phyloP scores from a whole-genome alignment of 1,140 invertebrate genomes.

The Schlechtendalia chinensis region DNA sequence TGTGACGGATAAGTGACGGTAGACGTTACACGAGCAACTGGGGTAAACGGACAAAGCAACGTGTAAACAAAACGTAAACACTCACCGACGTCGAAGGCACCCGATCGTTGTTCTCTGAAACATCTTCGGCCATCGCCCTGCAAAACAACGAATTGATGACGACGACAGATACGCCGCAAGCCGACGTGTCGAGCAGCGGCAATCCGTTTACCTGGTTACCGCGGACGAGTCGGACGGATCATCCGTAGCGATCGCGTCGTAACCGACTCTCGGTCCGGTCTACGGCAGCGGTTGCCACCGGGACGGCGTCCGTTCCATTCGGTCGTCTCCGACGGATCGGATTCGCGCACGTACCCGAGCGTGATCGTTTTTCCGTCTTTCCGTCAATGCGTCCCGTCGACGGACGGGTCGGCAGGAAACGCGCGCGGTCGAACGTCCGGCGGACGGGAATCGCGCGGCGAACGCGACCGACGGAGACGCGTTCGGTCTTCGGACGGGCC shows the following conservation, averaged over 20 bases:
- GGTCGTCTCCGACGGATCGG: neutral
- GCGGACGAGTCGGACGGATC: neutral
- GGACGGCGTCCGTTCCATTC: neutral
- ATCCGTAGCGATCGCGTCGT: neutral
- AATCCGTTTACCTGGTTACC: neutral
- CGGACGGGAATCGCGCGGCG: too few species aligned
- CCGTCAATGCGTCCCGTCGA: too few species aligned
- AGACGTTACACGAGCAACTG: too few species aligned
- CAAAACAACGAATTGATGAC: neutral
- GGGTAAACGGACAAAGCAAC: too few species aligned
- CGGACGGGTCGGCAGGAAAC: too few species aligned
- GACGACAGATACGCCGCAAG: neutral
- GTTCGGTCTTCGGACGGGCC: too few species aligned
- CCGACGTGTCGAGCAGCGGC: neutral
- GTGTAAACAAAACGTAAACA: neutral
- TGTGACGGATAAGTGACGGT: too few species aligned
- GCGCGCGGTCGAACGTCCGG: too few species aligned
- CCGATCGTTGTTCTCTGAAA: conserved; percentile 22
- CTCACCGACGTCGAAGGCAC: conserved; percentile 24
- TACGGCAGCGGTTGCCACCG: neutral
- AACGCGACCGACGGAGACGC: too few species aligned
- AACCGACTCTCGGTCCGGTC: neutral
- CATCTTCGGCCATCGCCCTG: conserved; percentile 39
- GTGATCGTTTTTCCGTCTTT: too few species aligned
- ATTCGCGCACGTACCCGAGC: too few species aligned